A percentile compares a stretch with the other conserved stretches of the same genome.
Conservation (phyloP, 2,113 vertebrate genomes). For the Tetrao urogallus region DNA sequence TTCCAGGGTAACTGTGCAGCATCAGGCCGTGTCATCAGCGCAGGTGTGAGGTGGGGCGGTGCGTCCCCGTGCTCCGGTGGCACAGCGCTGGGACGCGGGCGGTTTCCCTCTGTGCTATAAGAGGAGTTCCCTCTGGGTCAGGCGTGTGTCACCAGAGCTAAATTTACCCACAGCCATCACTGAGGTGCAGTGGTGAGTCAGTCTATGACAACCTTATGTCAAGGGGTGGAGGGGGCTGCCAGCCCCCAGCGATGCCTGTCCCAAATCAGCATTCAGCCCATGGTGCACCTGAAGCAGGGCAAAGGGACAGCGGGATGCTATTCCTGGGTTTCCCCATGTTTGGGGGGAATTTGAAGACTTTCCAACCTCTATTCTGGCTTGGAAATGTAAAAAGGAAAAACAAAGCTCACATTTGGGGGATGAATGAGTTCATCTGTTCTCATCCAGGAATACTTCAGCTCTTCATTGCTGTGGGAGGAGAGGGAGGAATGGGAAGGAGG, state of each 20-base stretch:
- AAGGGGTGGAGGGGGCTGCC: not conserved
- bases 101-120: constrained; percentile 30
- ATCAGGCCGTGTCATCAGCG: no score
- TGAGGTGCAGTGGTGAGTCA: constrained; percentile 48
- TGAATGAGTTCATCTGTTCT: not conserved
- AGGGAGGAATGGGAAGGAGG: not conserved
- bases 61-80: no score
- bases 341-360: not conserved
- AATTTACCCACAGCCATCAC: constrained; percentile 29
- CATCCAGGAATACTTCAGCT: not conserved
- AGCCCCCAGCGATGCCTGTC: not conserved
- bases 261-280: no score
- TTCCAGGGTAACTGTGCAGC: no score
- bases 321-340: not conserved
- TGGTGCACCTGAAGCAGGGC: no score
- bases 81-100: not conserved
- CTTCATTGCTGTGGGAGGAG: not conserved
- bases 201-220: constrained; percentile 57
- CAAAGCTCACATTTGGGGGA: not conserved
- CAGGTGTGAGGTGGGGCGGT: no score
- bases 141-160: constrained; percentile 55
- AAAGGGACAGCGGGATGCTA: no score
- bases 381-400: not conserved
- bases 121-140: constrained; percentile 55
- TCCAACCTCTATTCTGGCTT: accelerated